A percentile compares a stretch with the other conserved stretches of the same genome.
Evolutionary conservation across 2,113 vertebrate genomes (phyloP).

Genomic region (Galeopterus variegatus): DNA sequence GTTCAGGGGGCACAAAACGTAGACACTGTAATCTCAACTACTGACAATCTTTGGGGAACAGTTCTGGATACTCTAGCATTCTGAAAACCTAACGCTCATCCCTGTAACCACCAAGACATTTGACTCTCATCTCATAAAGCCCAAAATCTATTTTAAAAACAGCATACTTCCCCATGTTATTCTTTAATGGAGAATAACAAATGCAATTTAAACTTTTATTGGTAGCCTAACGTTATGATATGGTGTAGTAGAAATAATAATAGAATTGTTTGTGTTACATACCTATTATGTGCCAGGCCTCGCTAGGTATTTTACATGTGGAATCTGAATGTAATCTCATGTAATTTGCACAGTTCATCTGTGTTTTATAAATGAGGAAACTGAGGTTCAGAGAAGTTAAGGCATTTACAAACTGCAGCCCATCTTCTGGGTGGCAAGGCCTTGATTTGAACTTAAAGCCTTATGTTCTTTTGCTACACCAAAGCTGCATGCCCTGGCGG

Average conservation of each 20-base stretch:
- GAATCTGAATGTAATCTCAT: not conserved
- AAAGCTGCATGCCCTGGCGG: not conserved
- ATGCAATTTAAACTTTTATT: not conserved
- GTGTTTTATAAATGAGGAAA: conserved; percentile 3
- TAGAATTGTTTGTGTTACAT: not conserved
- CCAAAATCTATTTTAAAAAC: conserved; percentile 50
- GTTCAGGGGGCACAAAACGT: not conserved
- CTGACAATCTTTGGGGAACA: not conserved
- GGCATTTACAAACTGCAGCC: not conserved
- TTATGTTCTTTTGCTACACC: not conserved
- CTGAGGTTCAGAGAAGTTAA: not conserved
- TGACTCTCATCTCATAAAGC: not conserved
- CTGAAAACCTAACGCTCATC: not conserved
- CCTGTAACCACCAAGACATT: not conserved
- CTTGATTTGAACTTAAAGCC: not conserved
- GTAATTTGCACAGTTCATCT: not conserved
- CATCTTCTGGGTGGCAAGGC: not conserved
- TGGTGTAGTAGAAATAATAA: not conserved
- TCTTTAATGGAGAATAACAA: not conserved
- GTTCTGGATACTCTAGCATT: not conserved
- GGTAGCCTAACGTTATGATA: not conserved
- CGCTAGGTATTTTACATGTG: not conserved
- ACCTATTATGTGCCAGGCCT: not conserved
- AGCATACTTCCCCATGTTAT: not conserved
- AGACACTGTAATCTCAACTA: not conserved